Evolutionary conservation across 2,888 invertebrate genomes (phyloP).

Genomic region (Drosophila greeni): DNA sequence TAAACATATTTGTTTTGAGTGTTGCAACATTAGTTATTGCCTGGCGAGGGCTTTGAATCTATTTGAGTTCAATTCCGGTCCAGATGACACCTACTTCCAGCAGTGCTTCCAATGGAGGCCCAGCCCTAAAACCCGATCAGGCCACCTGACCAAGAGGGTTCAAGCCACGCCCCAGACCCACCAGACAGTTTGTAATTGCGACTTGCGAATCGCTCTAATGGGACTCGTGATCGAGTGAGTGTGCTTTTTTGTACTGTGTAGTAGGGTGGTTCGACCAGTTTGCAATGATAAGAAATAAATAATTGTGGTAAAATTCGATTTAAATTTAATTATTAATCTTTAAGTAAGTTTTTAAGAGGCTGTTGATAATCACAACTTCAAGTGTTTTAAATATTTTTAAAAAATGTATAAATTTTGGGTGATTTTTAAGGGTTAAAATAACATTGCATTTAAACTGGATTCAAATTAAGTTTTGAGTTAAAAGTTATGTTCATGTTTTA

Average conservation of each 20-base stretch:
- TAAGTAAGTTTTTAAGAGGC: too few species aligned
- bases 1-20: conserved; percentile 3
- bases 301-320: not conserved
- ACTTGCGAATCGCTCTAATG: conserved; percentile 20
- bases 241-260: conserved; percentile 1
- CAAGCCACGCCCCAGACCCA: not conserved
- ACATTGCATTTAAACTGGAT: too few species aligned
- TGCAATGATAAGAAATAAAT: not conserved
- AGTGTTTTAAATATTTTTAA: not conserved
- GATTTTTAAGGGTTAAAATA: not conserved
- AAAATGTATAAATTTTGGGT: not conserved
- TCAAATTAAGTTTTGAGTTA: not conserved
- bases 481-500: not conserved
- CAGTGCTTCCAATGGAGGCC: not conserved
- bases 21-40: not conserved
- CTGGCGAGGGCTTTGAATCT: not conserved
- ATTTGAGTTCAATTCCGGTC: conserved; percentile 1
- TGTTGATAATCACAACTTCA: not conserved
- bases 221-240: conserved; percentile 18
- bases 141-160: conserved; percentile 20
- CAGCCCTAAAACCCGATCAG: conserved; percentile 12
- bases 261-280: not conserved
- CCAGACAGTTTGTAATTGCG: conserved; percentile 21
- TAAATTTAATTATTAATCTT: not conserved
- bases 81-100: not conserved